These are phyloP conservation scores for Pseudanteris insignis DNA, from an alignment of 2,888 invertebrate species.

Conservation along the genomic window DNA sequence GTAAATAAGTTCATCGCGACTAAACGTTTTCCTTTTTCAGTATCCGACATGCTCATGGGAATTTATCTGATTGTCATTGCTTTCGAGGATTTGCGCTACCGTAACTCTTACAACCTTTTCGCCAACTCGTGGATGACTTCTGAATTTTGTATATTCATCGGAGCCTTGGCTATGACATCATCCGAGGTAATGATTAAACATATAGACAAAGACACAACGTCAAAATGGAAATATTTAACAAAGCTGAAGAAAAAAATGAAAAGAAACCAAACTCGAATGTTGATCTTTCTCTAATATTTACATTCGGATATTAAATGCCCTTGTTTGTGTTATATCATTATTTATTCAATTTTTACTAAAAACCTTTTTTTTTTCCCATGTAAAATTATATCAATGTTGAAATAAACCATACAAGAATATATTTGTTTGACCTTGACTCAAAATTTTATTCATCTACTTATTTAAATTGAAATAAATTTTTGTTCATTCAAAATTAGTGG, in stretches of 20 bases:
- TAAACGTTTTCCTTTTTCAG: slow-evolving; percentile 64
- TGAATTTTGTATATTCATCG: slow-evolving; percentile 72
- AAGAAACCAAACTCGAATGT: background rate
- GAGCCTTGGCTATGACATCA: slow-evolving; percentile 74
- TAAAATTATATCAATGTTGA: background rate
- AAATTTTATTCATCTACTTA: too few relatives aligned
- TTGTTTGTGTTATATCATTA: background rate
- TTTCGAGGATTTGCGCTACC: slow-evolving; percentile 70
- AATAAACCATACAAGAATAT: too few relatives aligned
- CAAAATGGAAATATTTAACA: background rate
- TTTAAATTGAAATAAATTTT: too few relatives aligned
- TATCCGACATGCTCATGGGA: slow-evolving; percentile 76
- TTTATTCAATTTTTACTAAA: background rate
- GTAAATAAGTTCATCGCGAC: slow-evolving; percentile 29
- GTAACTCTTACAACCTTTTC: slow-evolving; percentile 70
- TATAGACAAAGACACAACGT: too few relatives aligned
- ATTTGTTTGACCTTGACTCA: too few relatives aligned
- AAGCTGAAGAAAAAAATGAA: background rate
- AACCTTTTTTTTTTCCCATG: background rate
- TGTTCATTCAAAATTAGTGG: too few relatives aligned
- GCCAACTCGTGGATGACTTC: slow-evolving; percentile 75
- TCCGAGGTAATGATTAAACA: slow-evolving; percentile 71
- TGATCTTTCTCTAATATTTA: background rate
- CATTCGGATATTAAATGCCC: too few relatives aligned
- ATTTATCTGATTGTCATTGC: slow-evolving; percentile 74